These are phyloP conservation scores for Grallaria varia DNA, from an alignment of 2,113 vertebrate genomes.

Conservation along the genomic window DNA sequence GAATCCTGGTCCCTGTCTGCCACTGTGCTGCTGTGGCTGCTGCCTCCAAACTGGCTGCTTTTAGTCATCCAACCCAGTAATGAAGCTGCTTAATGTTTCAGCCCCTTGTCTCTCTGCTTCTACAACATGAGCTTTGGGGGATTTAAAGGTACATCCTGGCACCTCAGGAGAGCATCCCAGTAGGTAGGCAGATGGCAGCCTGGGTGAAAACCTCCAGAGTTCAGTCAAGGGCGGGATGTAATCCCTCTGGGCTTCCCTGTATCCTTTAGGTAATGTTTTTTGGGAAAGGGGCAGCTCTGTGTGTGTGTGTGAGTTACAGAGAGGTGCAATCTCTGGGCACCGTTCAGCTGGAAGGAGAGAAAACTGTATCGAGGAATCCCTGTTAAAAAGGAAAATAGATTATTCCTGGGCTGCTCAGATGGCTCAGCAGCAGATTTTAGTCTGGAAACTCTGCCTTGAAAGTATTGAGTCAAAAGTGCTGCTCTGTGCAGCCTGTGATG, in stretches of 20 bases:
- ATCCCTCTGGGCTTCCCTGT: background rate
- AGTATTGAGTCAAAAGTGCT: background rate
- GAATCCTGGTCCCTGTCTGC: background rate
- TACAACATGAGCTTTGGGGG: background rate
- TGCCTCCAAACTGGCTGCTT: background rate
- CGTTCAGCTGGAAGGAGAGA: background rate
- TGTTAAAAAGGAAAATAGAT: background rate
- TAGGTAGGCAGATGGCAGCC: background rate
- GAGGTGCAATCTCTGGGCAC: background rate
- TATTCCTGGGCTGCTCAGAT: fast-evolving
- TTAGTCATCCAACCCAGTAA: background rate
- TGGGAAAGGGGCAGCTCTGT: background rate
- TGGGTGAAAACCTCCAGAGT: background rate
- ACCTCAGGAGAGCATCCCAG: background rate
- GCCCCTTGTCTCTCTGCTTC: background rate
- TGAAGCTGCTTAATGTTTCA: background rate
- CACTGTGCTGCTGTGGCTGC: fast-evolving
- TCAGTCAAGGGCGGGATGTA: fast-evolving
- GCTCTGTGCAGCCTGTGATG: background rate
- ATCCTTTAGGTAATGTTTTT: fast-evolving
- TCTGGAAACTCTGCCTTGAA: background rate
- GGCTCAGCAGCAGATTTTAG: background rate
- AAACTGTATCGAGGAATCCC: background rate
- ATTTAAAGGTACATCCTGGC: background rate
- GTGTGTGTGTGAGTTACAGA: background rate